These are phyloP conservation scores for Rhogogaster chlorosoma DNA, from an alignment of 2,888 invertebrate species.

Conservation along the genomic window DNA sequence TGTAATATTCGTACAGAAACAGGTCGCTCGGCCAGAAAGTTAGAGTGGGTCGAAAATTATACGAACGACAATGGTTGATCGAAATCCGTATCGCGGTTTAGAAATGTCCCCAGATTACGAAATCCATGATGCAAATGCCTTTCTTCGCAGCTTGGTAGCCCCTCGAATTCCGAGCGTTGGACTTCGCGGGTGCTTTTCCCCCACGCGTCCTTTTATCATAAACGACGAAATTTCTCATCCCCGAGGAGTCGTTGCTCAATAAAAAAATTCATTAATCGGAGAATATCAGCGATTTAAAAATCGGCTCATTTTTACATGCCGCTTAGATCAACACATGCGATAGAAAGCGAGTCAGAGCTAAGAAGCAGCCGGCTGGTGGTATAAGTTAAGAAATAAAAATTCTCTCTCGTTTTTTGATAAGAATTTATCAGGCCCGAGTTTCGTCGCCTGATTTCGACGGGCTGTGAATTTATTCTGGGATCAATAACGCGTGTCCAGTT, in stretches of 20 bases:
- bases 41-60: not conserved
- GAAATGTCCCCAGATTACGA: constrained; percentile 26
- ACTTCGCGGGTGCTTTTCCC: not conserved
- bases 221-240: not conserved
- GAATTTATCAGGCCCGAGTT: not conserved
- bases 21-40: not conserved
- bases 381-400: not conserved
- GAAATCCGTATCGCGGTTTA: not conserved
- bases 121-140: not conserved
- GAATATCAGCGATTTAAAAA: not conserved
- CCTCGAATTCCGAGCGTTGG: not conserved
- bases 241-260: not conserved
- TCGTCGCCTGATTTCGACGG: not conserved
- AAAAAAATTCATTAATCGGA: not conserved
- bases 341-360: not conserved
- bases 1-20: not conserved
- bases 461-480: not conserved
- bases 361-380: not conserved
- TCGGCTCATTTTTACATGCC: not conserved
- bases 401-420: not conserved
- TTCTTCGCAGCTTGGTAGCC: not conserved
- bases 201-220: not conserved
- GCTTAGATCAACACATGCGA: not conserved
- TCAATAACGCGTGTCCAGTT: not conserved
- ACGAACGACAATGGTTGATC: constrained; percentile 4